These are phyloP conservation scores for Phaenicophaeus curvirostris DNA, from an alignment of 2,797 vertebrate genomes.

Conservation along the genomic window DNA sequence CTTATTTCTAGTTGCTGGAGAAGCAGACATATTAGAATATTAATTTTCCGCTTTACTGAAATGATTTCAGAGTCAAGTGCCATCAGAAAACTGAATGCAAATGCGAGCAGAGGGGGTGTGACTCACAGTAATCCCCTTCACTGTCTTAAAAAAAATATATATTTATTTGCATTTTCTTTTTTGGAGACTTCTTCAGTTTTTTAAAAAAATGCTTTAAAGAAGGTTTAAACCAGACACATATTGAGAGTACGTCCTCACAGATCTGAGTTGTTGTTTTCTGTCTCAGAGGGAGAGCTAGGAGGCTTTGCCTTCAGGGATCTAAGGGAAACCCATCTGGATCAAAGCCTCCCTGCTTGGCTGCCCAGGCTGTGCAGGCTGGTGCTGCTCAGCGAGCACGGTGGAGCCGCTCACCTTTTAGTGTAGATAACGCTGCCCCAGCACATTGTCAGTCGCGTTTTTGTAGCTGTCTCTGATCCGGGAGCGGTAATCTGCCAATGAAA, in stretches of 20 bases:
- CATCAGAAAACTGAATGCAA: constrained; percentile 70
- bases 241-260: not conserved
- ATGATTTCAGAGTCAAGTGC: constrained; percentile 80
- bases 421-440: not conserved
- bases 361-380: not conserved
- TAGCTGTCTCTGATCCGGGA: not conserved
- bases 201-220: not conserved
- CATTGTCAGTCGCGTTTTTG: not conserved
- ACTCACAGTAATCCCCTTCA: constrained; percentile 71
- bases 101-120: constrained; percentile 68
- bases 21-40: constrained; percentile 82
- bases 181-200: not conserved
- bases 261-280: not conserved
- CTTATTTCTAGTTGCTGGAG: constrained; percentile 74
- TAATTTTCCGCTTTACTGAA: constrained; percentile 87
- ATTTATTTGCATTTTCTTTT: constrained; percentile 59
- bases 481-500: not conserved
- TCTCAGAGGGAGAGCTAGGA: not conserved
- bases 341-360: not conserved
- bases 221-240: not conserved
- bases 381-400: no score
- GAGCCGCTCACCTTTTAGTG: not conserved
- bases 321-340: not conserved
- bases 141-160: not conserved
- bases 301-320: not conserved